A percentile compares a stretch with the other conserved stretches of the same genome.
These are phyloP conservation scores for Cephus rjabovi DNA, from an alignment of 2,888 invertebrate species.

Conservation along the genomic window DNA sequence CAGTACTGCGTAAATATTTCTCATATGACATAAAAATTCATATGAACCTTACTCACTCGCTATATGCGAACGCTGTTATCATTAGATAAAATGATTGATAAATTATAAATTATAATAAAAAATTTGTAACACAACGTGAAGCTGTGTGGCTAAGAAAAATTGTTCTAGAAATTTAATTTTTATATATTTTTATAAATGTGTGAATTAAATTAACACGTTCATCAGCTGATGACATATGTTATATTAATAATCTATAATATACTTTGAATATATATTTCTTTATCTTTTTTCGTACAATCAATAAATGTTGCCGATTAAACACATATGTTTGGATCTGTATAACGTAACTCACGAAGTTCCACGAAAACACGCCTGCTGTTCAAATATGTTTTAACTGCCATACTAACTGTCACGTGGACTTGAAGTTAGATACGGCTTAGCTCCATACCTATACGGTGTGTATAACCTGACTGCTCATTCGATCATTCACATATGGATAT, in stretches of 20 bases:
- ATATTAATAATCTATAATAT: not conserved
- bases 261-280: not conserved
- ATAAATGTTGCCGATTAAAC: not conserved
- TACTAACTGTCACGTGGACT: not conserved
- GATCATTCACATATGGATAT: not conserved
- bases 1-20: not conserved
- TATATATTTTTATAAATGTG: not conserved
- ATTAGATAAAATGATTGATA: not conserved
- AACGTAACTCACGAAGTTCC: not conserved
- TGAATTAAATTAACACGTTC: not conserved
- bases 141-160: not conserved
- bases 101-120: not conserved
- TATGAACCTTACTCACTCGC: not conserved
- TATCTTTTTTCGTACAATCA: not conserved
- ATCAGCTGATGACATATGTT: not conserved
- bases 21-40: not conserved
- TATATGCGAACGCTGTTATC: not conserved
- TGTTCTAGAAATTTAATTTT: not conserved
- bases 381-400: not conserved
- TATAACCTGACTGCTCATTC: not conserved
- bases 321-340: not conserved
- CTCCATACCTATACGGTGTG: not conserved
- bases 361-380: not conserved
- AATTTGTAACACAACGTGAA: not conserved
- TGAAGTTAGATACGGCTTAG: not conserved